Base-by-base conservation (phyloP, 1,140 invertebrate species). In the Lasioglossum baleicum region DNA sequence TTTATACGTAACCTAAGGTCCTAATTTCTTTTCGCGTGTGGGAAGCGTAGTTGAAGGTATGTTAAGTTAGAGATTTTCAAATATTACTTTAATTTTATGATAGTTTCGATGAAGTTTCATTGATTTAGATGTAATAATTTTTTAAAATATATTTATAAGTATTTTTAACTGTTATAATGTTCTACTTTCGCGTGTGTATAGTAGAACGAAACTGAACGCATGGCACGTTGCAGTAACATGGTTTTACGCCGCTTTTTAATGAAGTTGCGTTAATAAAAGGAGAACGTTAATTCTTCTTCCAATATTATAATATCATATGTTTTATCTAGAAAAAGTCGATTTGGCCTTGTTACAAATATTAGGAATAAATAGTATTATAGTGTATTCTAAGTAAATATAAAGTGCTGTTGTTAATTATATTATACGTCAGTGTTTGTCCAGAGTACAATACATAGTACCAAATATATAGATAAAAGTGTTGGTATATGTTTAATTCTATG, bases 21-120 rank as follows among this genome's bases (percentile, higher is more conserved):
- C 0, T 31, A 26, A 65, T 35, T 81, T 7, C 61, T 66, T 83
- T 67, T 44, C 61, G 20, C 15, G 17, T 22, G 26, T 20, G 35
- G 2, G n/a, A 15, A 48, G 73, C 44, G 65, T 74, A 44, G n/a
- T 56, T 7, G 35, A 69, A 84, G 82, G 82, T 84, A 74, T 13
- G 82, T 74, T 70, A 2, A 44, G 11, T 3, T 5, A 17, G 7
- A 40, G 15, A 64, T 77, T 60, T 81, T n/a, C n/a, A 8, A 26
- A 85, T 73, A 58, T 83, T 78, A 61, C 40, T 15, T 26, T 7
- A 73, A 56, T 77, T n/a, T 61, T 15, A 15, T 0, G n/a, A 51
- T 64, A n/a, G 11, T 7, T 48, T 13, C 4, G 4, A 11, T 2
- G 2, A 17, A 13, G 3, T 17, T 31, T 40, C 15, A 17, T 40